Evolutionary conservation across 2,797 vertebrate genomes (phyloP).

Genomic region (Rachycentron canadum): DNA sequence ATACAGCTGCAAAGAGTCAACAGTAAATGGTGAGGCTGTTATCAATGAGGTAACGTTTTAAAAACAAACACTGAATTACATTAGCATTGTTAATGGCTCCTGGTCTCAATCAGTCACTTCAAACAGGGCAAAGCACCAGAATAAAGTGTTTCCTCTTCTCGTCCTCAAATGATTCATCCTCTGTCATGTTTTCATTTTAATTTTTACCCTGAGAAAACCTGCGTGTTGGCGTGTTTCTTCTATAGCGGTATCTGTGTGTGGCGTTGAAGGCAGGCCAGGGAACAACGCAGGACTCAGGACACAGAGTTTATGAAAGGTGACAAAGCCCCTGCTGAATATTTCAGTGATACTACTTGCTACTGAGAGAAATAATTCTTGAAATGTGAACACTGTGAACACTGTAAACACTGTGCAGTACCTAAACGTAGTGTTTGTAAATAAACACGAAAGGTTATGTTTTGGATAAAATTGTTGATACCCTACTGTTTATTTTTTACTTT

Average conservation of each 20-base stretch:
- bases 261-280: not conserved
- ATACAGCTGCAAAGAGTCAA: not conserved
- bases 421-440: constrained; percentile 15
- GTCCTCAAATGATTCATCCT: constrained; percentile 29
- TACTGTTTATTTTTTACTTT: not conserved
- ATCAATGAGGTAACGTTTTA: not conserved
- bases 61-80: constrained; percentile 9
- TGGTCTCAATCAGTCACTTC: constrained; percentile 26
- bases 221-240: constrained; percentile 10
- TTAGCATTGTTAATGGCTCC: constrained; percentile 34
- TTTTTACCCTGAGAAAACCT: constrained; percentile 37
- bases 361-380: constrained; percentile 36
- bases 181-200: constrained; percentile 3
- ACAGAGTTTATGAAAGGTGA: constrained; percentile 58
- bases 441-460: not conserved
- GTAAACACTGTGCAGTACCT: not conserved
- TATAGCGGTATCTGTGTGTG: not conserved
- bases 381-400: constrained; percentile 25
- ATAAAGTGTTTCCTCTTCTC: constrained; percentile 20
- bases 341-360: constrained; percentile 29
- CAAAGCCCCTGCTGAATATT: constrained; percentile 52
- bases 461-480: not conserved
- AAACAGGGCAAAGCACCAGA: constrained; percentile 16
- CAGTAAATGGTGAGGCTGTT: not conserved
- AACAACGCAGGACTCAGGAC: constrained; percentile 36